Evolutionary conservation across 2,888 invertebrate genomes (phyloP).

Genomic region (Apodemia duryi): DNA sequence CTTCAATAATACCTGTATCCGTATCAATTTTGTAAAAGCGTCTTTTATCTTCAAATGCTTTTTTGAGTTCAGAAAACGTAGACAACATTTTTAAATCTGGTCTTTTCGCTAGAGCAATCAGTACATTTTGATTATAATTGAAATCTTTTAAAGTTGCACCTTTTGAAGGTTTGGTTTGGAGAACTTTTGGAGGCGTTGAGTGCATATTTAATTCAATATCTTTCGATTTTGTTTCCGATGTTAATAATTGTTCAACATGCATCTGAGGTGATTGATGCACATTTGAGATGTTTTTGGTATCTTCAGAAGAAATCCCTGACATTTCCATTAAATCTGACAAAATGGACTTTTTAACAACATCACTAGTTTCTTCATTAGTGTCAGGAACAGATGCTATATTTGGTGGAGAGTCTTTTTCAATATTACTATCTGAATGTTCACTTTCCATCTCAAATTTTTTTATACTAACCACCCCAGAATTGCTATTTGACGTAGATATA

Average conservation of each 20-base stretch:
- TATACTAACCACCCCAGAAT: background rate
- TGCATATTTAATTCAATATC: background rate
- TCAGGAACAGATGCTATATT: background rate
- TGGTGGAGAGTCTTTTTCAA: background rate
- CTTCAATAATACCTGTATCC: conserved; percentile 44
- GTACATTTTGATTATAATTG: conserved; percentile 17
- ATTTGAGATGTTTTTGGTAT: background rate
- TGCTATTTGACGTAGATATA: background rate
- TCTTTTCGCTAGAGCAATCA: conserved; percentile 22
- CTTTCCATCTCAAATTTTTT: background rate
- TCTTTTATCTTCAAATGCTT: conserved; percentile 46
- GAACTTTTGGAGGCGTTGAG: background rate
- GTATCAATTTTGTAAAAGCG: conserved; percentile 58
- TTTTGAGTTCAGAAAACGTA: conserved; percentile 52
- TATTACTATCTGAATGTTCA: background rate
- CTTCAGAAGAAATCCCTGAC: conserved; percentile 56
- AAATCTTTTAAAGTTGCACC: conserved; percentile 1
- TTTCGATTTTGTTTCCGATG: background rate
- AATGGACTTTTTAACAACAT: conserved; percentile 42
- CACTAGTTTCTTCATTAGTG: background rate
- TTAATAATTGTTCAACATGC: background rate
- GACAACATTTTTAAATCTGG: conserved; percentile 40
- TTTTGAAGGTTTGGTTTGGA: too few species aligned
- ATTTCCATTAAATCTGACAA: conserved; percentile 71
- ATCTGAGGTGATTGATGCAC: background rate